Conservation (phyloP, 2,888 invertebrate genomes). For the Drosophila anomelani region DNA sequence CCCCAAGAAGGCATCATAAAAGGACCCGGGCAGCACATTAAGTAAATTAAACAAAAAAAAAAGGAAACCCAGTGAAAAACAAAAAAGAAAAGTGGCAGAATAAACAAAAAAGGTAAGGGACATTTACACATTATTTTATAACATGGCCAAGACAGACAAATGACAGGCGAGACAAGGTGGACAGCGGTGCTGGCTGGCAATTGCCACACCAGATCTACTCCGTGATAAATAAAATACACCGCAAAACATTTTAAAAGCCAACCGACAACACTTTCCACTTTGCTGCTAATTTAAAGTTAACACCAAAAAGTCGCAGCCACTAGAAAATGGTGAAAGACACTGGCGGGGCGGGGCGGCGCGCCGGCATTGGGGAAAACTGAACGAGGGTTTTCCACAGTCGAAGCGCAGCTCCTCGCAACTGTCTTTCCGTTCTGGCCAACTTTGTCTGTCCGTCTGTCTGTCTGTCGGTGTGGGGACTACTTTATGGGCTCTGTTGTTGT, state of each 20-base stretch:
- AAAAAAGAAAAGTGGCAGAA: constrained; percentile 15
- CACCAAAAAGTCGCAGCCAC: constrained; percentile 70
- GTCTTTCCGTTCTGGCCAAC: constrained; percentile 48
- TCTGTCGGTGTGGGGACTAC: constrained; percentile 54
- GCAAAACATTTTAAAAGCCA: constrained; percentile 79
- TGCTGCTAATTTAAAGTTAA: constrained; percentile 80
- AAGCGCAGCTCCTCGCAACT: constrained; percentile 25
- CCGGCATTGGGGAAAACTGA: constrained; percentile 7
- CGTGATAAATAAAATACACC: constrained; percentile 77
- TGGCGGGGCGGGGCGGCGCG: neutral
- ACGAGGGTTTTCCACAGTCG: constrained; percentile 45
- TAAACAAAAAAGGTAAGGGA: constrained; percentile 29
- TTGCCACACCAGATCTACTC: constrained; percentile 67
- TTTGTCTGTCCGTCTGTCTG: constrained; percentile 38
- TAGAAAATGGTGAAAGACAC: constrained; percentile 52
- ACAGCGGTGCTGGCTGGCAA: constrained; percentile 36
- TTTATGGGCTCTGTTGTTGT: constrained; percentile 63
- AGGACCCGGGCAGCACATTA: constrained; percentile 48
- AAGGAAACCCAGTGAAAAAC: neutral
- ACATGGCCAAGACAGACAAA: constrained; percentile 57
- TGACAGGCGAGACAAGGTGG: constrained; percentile 64
- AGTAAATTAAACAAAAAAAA: constrained; percentile 51
- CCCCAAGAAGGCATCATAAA: constrained; percentile 49
- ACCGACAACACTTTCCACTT: constrained; percentile 81
- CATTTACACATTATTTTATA: constrained; percentile 59